Evolutionary conservation across 2,888 invertebrate genomes (phyloP).

Genomic region (Urechis unicinctus): DNA sequence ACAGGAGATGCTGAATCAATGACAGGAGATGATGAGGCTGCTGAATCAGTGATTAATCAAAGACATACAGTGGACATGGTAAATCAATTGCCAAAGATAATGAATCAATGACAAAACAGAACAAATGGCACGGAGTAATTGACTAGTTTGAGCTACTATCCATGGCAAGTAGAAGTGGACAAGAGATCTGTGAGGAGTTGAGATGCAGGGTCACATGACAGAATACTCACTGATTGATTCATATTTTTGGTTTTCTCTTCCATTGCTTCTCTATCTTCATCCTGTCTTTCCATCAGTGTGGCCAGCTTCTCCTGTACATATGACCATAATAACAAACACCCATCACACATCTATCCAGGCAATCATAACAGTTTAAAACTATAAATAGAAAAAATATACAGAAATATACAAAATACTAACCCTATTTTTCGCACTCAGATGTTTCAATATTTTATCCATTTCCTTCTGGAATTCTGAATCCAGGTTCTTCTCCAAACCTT

Average conservation of each 20-base stretch:
- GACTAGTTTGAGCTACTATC: too few relatives aligned
- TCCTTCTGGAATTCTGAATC: constrained; percentile 15
- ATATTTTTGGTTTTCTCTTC: constrained; percentile 4
- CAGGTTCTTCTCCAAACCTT: constrained; percentile 28
- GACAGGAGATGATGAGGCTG: too few relatives aligned
- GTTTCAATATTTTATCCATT: constrained; percentile 32
- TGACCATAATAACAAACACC: background rate
- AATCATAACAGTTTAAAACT: background rate
- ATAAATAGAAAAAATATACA: too few relatives aligned
- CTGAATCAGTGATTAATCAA: too few relatives aligned
- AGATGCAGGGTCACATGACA: background rate
- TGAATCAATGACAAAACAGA: too few relatives aligned
- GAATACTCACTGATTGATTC: background rate
- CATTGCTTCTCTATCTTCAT: constrained; percentile 18
- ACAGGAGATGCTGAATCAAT: too few relatives aligned
- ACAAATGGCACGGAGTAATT: too few relatives aligned
- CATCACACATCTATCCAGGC: background rate
- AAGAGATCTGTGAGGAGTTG: too few relatives aligned
- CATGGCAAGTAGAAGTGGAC: too few relatives aligned
- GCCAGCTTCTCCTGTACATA: constrained; percentile 20
- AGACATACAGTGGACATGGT: too few relatives aligned
- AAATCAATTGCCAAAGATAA: too few relatives aligned
- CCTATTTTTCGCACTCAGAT: constrained; percentile 40
- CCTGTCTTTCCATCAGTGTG: constrained; percentile 21
- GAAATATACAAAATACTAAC: constrained; percentile 16